Conservation (phyloP, 2,888 invertebrate species). For the Xanthia icteritia region DNA sequence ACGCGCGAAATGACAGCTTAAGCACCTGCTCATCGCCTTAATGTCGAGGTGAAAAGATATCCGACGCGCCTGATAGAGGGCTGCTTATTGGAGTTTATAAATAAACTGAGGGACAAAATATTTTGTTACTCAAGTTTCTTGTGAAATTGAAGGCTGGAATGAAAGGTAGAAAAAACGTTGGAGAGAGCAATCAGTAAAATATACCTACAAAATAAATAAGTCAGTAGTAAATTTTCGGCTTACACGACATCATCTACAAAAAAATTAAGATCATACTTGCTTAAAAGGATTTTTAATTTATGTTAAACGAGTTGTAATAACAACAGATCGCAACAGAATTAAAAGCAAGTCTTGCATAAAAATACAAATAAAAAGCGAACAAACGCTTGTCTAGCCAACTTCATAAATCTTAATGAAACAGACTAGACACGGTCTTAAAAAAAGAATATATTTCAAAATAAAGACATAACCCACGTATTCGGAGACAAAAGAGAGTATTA, state of each 20-base stretch:
- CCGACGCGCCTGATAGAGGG: conserved; percentile 73
- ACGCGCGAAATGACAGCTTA: conserved; percentile 86
- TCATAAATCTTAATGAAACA: conserved; percentile 61
- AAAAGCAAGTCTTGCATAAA: conserved; percentile 46
- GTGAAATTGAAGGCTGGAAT: neutral
- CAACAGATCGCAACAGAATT: conserved; percentile 39
- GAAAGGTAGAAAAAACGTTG: rapidly evolving
- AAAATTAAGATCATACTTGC: neutral
- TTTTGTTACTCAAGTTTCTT: neutral
- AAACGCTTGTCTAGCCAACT: conserved; percentile 58
- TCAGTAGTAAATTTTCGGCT: neutral
- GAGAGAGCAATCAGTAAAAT: neutral
- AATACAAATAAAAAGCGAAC: conserved; percentile 45
- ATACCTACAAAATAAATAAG: neutral
- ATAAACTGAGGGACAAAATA: conserved; percentile 51
- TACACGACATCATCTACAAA: neutral
- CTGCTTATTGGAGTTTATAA: conserved; percentile 75
- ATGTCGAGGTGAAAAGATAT: conserved; percentile 79
- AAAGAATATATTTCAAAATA: conserved; percentile 31
- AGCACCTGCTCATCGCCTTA: conserved; percentile 86
- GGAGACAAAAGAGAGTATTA: conserved; percentile 68
- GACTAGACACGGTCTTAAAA: conserved; percentile 48
- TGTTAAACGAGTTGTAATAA: conserved; percentile 23
- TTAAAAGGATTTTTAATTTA: conserved; percentile 20
- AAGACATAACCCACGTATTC: conserved; percentile 63